Evolutionary conservation across 2,888 invertebrate genomes (phyloP).

Genomic region (Chrysolina haemoptera): DNA sequence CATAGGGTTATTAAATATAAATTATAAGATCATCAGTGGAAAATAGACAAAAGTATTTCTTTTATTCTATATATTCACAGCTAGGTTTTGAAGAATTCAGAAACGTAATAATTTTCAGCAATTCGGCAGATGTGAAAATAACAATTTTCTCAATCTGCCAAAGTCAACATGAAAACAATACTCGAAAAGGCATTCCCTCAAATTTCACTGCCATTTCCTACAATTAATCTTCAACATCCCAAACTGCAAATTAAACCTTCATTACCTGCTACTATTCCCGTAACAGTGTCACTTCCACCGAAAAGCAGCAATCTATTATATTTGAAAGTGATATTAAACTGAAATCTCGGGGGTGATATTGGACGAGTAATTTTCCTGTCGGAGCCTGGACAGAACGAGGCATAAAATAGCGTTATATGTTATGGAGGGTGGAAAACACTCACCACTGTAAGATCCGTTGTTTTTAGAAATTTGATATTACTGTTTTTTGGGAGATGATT

Average conservation of each 20-base stretch:
- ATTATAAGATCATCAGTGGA: too few species aligned
- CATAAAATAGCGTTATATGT: neutral
- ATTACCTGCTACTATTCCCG: neutral
- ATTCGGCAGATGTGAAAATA: too few species aligned
- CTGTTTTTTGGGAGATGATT: too few species aligned
- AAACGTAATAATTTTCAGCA: too few species aligned
- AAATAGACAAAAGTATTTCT: too few species aligned
- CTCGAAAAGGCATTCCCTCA: too few species aligned
- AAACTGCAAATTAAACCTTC: conserved; percentile 9
- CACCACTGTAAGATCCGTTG: neutral
- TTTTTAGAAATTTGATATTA: neutral
- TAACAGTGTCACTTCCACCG: conserved; percentile 8
- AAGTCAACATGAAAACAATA: too few species aligned
- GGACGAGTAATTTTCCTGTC: conserved; percentile 5
- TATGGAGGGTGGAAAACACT: neutral
- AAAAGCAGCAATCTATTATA: conserved; percentile 32
- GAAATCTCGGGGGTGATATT: conserved; percentile 25
- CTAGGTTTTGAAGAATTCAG: too few species aligned
- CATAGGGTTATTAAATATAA: too few species aligned
- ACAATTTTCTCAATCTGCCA: too few species aligned
- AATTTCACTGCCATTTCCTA: too few species aligned
- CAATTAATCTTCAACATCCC: conserved; percentile 1
- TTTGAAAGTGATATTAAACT: conserved; percentile 29
- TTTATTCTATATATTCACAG: too few species aligned
- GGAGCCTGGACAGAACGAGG: neutral